These are phyloP conservation scores for Halcyon chelicuti DNA, from an alignment of 2,797 vertebrate species.

Conservation along the genomic window DNA sequence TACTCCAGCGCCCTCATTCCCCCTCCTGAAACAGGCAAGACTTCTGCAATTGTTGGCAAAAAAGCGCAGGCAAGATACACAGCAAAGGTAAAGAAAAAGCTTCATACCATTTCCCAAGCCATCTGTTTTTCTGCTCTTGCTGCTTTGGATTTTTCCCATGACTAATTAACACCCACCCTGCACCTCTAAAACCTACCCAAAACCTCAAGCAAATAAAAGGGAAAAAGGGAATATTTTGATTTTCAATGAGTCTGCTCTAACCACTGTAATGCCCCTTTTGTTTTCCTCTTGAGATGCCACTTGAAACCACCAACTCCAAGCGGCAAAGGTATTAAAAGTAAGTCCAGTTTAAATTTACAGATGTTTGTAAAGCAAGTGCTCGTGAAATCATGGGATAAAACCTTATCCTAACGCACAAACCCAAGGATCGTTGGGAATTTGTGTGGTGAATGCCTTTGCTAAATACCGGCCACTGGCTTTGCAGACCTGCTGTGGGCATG, in stretches of 20 bases:
- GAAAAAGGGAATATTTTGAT: neutral
- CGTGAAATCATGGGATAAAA: conserved; percentile 4
- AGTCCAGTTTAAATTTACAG: neutral
- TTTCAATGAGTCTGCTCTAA: neutral
- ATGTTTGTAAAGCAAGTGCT: neutral
- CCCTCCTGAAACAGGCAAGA: neutral
- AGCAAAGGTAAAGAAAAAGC: conserved; percentile 20
- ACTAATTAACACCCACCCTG: neutral
- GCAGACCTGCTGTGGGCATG: neutral
- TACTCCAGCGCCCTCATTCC: neutral
- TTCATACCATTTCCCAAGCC: neutral
- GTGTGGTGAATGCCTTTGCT: neutral
- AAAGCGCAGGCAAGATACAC: neutral
- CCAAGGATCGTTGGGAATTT: neutral
- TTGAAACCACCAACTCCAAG: conserved; percentile 5
- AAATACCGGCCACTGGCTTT: neutral
- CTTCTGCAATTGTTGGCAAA: conserved; percentile 15
- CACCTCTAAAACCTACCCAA: neutral
- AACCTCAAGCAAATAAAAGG: neutral
- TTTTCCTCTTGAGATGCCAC: neutral
- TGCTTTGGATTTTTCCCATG: neutral
- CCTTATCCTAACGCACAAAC: neutral
- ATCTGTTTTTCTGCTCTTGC: neutral
- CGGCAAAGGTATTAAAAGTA: neutral
- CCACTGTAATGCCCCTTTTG: neutral